Conservation (phyloP, 2,113 vertebrate species). For the Ahaetulla prasina region DNA sequence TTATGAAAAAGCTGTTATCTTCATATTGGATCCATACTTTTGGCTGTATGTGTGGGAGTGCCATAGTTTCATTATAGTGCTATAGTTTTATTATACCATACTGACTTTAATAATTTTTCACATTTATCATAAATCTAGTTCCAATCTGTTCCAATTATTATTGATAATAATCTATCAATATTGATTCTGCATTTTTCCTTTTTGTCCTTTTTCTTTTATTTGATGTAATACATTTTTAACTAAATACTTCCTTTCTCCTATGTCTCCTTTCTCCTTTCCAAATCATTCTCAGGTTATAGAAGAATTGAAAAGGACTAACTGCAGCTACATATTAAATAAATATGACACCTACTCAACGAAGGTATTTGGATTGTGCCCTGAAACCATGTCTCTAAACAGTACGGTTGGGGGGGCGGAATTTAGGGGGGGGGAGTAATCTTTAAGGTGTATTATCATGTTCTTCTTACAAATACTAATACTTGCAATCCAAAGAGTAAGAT, state of each 20-base stretch:
- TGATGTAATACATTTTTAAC: not conserved
- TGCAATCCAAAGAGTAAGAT: not conserved
- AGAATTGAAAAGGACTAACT: conserved; percentile 38
- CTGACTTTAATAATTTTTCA: not conserved
- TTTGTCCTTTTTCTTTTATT: not conserved
- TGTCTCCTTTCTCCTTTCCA: not conserved
- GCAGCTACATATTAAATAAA: conserved; percentile 28
- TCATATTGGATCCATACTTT: not conserved
- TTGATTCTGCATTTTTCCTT: not conserved
- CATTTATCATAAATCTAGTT: not conserved
- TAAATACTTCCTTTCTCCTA: too few relatives aligned
- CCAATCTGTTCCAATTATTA: too few relatives aligned
- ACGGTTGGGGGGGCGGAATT: not conserved
- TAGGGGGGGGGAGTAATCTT: not conserved
- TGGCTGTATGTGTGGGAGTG: not conserved
- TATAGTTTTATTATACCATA: not conserved
- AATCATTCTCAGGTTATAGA: conserved; percentile 23
- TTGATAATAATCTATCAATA: not conserved
- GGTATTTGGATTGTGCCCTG: conserved; percentile 21
- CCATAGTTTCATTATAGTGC: not conserved
- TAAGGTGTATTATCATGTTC: not conserved
- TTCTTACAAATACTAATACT: not conserved
- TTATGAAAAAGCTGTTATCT: not conserved
- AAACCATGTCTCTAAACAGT: not conserved
- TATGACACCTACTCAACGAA: conserved; percentile 47